Base-by-base conservation (phyloP, 2,888 invertebrate species). In the Epinotia nisella region DNA sequence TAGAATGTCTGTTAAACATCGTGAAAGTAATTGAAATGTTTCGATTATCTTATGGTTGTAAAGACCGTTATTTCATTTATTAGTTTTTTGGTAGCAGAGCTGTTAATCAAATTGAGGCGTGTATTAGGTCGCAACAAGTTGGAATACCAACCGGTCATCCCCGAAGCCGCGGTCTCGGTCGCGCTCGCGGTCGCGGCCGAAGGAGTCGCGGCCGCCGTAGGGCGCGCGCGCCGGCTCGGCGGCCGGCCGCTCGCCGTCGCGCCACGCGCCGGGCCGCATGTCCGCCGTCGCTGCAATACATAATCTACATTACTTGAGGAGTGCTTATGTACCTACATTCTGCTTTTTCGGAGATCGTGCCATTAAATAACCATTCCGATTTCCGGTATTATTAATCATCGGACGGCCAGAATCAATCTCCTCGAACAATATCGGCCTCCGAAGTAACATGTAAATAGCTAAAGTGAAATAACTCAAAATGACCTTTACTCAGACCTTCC, bases 401-500 rank as follows among this genome's bases (percentile, higher is more conserved):
- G 35, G 29, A 9, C 21, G 65, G 10, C 5, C 4, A 56, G 21
- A 17, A 21, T 61, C 9, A 51, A 1, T 19, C 51, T 45, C 49
- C 4, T 2, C 19, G n/a, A 55, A 13, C 39, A 55, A n/a, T 53
- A 65, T n/a, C 21, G 5, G 17, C 11, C 21, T 41, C 21, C 53
- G n/a, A 24, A 41, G 66, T 13, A 10, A 41, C 41, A n/a, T n/a
- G 21, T 15, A 55, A 39, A 65, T 55, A 1, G 55, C 65, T 19
- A 66, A 39, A n/a, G 15, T 56, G 55, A 10, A 35, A 10, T 1
- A 65, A 53, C 53, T 65, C 21, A 5, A 10, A 21, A n/a, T 75
- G 89, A 94, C 95, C 95, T 94, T 94, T 87, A 92, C 96, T 96
- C 96, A 96, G 96, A 96, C 96, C 96, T 96, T 96, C 96, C 96